Conservation (phyloP, 2,113 vertebrate genomes). For the Noctilio leporinus region DNA sequence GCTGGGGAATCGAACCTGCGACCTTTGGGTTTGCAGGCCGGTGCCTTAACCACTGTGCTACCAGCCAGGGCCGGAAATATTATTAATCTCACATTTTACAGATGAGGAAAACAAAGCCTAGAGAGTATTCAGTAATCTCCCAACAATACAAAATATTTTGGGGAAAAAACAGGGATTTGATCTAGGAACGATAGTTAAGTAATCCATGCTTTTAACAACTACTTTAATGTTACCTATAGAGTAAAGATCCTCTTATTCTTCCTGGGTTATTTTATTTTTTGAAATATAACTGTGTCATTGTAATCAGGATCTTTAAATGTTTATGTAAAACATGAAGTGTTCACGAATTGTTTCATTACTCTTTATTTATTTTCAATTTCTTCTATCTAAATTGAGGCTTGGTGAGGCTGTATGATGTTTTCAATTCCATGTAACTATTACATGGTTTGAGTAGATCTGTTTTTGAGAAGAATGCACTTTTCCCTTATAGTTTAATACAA, state of each 20-base stretch:
- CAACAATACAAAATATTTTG: background rate
- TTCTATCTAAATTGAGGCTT: background rate
- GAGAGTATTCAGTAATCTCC: background rate
- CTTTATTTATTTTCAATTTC: background rate
- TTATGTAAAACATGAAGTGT: background rate
- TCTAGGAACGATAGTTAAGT: background rate
- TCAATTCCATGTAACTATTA: background rate
- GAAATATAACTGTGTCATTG: background rate
- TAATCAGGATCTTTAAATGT: background rate
- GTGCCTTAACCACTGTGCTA: too few relatives aligned
- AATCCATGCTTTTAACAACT: background rate
- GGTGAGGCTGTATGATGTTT: background rate
- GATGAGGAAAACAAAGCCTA: background rate
- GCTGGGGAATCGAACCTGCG: too few relatives aligned
- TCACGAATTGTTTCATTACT: background rate
- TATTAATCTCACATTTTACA: background rate
- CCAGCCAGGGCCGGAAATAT: background rate
- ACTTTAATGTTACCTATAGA: background rate
- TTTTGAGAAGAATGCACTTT: background rate
- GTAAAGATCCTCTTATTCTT: background rate
- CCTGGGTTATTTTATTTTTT: background rate
- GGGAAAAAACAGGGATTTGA: background rate
- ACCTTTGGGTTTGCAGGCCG: too few relatives aligned
- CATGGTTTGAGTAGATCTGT: background rate
- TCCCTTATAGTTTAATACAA: background rate